phyloP scores from a whole-genome alignment of 35 echinoderm and acorn worm species.

The Holothuria glaberrima region DNA sequence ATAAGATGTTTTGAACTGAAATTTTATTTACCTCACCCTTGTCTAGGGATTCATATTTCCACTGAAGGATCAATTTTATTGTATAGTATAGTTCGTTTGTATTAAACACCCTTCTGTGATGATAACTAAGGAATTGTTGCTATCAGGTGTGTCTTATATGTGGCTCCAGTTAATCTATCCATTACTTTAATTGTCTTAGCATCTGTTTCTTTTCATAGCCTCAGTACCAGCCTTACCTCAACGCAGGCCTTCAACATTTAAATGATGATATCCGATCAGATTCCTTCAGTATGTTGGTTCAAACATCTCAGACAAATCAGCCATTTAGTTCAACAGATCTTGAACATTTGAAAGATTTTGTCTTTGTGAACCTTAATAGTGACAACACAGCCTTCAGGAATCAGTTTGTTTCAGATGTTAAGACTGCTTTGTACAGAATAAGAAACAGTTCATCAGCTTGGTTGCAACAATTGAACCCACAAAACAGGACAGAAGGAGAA shows the following conservation, averaged over 20 bases:
- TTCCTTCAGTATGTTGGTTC: conserved; percentile 68
- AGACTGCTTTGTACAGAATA: conserved; percentile 61
- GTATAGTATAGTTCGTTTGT: no score
- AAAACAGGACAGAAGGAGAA: conserved; percentile 27
- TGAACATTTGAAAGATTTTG: conserved; percentile 40
- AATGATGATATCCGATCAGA: conserved; percentile 75
- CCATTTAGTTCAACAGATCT: conserved; percentile 47
- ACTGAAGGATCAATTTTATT: no score
- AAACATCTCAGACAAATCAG: conserved; percentile 69
- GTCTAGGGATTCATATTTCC: no score
- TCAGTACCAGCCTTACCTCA: conserved; percentile 39
- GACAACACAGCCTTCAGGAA: conserved; percentile 81
- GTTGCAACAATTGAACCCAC: conserved; percentile 51
- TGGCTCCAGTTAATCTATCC: no score
- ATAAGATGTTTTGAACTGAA: no score
- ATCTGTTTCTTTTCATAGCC: conserved; percentile 13
- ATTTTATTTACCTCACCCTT: no score
- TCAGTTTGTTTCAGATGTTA: conserved; percentile 56
- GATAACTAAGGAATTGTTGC: no score
- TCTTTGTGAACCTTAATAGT: conserved; percentile 74
- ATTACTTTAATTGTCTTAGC: no score
- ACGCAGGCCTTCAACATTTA: conserved; percentile 60
- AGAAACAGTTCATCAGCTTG: conserved; percentile 70
- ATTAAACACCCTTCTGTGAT: no score
- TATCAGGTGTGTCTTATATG: neutral